These are phyloP conservation scores for Lepus oiostolus DNA, from an alignment of 2,797 vertebrate genomes.

Conservation along the genomic window DNA sequence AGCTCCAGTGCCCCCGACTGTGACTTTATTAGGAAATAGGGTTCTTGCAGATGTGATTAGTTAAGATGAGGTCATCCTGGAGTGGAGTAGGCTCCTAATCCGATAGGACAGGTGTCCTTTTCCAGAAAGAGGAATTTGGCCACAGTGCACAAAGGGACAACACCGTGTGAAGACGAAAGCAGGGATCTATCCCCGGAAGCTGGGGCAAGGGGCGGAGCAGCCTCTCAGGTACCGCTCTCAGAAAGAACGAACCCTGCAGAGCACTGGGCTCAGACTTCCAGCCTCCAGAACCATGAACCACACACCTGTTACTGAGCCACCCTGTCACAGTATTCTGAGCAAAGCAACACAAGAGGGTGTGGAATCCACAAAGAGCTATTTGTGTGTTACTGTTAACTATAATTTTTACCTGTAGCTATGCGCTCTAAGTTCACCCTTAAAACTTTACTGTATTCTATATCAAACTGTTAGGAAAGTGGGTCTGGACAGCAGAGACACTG, in stretches of 20 bases:
- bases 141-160: background rate
- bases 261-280: accelerated
- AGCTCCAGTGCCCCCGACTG: background rate
- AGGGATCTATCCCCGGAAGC: background rate
- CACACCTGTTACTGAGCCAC: background rate
- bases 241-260: background rate
- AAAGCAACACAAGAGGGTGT: background rate
- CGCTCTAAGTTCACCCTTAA: background rate
- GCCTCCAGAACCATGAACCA: background rate
- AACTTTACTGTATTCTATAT: background rate
- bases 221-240: background rate
- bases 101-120: background rate
- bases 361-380: background rate
- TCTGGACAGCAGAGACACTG: background rate
- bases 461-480: background rate
- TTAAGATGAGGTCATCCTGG: background rate
- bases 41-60: background rate
- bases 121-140: background rate
- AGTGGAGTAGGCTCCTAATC: background rate
- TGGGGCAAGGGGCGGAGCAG: accelerated
- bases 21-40: background rate
- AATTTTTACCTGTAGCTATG: slow-evolving; percentile 9
- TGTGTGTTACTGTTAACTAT: background rate
- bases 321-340: background rate
- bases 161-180: background rate